A percentile compares a stretch with the other conserved stretches of the same genome.
phyloP scores from a whole-genome alignment of 2,888 invertebrate genomes.

The Rhogogaster chlorosoma region DNA sequence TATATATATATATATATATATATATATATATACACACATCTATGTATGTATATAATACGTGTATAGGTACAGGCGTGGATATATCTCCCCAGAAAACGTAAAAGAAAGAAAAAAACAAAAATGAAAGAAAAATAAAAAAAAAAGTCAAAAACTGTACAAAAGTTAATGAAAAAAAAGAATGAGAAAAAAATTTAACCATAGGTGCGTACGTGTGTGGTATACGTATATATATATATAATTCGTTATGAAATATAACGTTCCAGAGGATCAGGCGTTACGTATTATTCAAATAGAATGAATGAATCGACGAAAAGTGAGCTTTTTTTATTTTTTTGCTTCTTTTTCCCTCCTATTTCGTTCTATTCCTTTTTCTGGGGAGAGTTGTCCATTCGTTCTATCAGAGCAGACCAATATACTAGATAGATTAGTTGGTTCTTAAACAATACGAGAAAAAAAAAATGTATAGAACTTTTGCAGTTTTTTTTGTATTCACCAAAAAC shows the following conservation, averaged over 20 bases:
- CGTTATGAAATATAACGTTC: neutral
- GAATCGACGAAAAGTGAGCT: neutral
- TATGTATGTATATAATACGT: too few relatives aligned
- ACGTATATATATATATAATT: neutral
- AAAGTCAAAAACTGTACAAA: neutral
- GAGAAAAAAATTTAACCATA: too few relatives aligned
- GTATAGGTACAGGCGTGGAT: too few relatives aligned
- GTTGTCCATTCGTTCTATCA: too few relatives aligned
- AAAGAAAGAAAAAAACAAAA: too few relatives aligned
- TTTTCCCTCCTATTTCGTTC: too few relatives aligned
- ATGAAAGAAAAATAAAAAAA: neutral
- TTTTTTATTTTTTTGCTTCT: neutral
- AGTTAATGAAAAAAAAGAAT: neutral
- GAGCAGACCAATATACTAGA: too few relatives aligned
- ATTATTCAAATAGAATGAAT: neutral
- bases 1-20: neutral
- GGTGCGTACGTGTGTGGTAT: neutral
- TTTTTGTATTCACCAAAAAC: too few relatives aligned
- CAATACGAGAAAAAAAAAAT: too few relatives aligned
- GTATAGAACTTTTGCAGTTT: too few relatives aligned
- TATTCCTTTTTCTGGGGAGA: too few relatives aligned
- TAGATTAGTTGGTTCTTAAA: too few relatives aligned
- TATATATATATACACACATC: neutral
- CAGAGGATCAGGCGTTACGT: neutral
- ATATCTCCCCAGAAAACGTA: neutral